Evolutionary conservation across 2,888 invertebrate species (phyloP).

Genomic region (Acrobasis consociella): DNA sequence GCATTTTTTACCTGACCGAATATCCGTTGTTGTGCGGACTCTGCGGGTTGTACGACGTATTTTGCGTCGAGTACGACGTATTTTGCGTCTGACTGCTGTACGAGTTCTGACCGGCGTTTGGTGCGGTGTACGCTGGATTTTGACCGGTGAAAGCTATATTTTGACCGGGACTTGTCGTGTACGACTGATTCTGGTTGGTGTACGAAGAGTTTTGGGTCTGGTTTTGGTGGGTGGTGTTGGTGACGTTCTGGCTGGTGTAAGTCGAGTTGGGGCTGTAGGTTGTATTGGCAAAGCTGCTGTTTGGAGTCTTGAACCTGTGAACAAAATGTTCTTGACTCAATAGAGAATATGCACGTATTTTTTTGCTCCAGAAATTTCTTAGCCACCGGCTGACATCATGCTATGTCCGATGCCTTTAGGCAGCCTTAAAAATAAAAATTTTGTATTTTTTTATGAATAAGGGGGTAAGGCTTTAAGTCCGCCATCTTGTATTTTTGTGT

Average conservation of each 20-base stretch:
- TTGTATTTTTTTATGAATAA: too few relatives aligned
- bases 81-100: not conserved
- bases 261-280: constrained; percentile 75
- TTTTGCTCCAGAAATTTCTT: too few relatives aligned
- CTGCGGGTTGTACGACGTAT: not conserved
- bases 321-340: not conserved
- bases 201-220: constrained; percentile 55
- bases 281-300: constrained; percentile 71
- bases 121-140: not conserved
- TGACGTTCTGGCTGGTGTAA: constrained; percentile 47
- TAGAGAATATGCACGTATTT: too few relatives aligned
- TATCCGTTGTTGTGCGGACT: constrained; percentile 29
- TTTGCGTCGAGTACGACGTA: not conserved
- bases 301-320: constrained; percentile 64
- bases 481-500: too few relatives aligned
- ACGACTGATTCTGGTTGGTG: constrained; percentile 31
- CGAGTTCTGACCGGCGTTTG: not conserved
- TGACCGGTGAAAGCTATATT: not conserved
- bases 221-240: constrained; percentile 54
- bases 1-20: constrained; percentile 35
- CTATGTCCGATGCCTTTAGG: too few relatives aligned
- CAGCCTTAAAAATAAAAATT: too few relatives aligned
- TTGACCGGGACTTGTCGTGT: constrained; percentile 27
- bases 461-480: too few relatives aligned
- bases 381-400: too few relatives aligned